Conservation (phyloP, 2,888 invertebrate genomes). For the Amiota minor region DNA sequence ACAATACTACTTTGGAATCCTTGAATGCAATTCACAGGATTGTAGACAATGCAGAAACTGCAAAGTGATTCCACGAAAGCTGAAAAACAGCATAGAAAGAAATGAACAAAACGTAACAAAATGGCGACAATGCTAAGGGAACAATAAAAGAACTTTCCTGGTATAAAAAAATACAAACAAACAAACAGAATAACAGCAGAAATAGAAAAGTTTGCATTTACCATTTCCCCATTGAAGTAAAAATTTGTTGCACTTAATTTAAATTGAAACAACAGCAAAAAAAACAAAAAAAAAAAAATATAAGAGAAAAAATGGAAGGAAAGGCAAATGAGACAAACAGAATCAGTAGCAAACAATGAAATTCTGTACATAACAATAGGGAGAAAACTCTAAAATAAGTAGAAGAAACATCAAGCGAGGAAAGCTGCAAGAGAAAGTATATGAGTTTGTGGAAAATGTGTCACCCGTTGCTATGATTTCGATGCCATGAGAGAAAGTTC, state of each 20-base stretch:
- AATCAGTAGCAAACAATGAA: background rate
- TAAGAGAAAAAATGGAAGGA: background rate
- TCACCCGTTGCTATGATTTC: background rate
- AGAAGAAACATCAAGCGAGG: background rate
- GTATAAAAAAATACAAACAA: background rate
- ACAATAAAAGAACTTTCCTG: background rate
- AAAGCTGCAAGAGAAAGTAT: background rate
- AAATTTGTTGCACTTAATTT: conserved; percentile 18
- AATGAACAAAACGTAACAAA: background rate
- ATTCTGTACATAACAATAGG: background rate
- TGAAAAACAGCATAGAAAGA: background rate
- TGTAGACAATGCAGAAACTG: background rate
- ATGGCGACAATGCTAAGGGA: background rate
- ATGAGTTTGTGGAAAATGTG: conserved; percentile 1
- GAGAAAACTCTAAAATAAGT: background rate
- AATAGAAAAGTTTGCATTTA: conserved; percentile 4
- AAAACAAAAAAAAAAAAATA: background rate
- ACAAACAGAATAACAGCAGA: background rate
- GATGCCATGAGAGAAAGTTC: conserved; percentile 8
- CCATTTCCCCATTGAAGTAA: conserved; percentile 8
- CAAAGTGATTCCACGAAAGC: background rate
- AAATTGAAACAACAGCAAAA: conserved; percentile 8
- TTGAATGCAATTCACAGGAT: background rate
- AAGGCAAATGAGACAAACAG: background rate
- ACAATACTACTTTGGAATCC: no score